phyloP scores from a whole-genome alignment of 2,797 vertebrate genomes.

The Hyperoplus lanceolatus region DNA sequence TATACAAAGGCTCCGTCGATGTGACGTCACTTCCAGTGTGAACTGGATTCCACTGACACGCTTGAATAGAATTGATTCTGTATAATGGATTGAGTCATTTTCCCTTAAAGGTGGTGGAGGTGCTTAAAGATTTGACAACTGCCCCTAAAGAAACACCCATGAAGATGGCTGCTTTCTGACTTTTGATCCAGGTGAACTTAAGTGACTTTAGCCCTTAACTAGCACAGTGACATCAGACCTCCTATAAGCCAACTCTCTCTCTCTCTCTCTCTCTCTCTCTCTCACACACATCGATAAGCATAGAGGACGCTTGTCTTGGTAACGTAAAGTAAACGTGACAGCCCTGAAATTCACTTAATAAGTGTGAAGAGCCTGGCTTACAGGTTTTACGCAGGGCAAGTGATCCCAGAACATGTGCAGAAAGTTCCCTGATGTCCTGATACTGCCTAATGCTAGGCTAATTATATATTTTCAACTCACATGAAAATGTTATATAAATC shows the following conservation, averaged over 20 bases:
- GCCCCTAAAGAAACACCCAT: neutral
- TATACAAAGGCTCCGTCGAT: too few species aligned
- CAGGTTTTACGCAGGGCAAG: neutral
- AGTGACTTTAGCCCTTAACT: conserved; percentile 5
- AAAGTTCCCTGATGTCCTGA: too few species aligned
- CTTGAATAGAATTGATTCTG: neutral
- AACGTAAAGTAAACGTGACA: conserved; percentile 45
- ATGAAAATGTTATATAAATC: too few species aligned
- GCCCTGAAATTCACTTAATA: conserved; percentile 40
- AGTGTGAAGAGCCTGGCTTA: conserved; percentile 39
- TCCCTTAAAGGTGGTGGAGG: neutral
- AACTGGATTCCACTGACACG: neutral
- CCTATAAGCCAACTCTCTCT: too few species aligned
- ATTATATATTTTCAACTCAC: too few species aligned
- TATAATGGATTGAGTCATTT: neutral
- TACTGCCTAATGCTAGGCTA: neutral
- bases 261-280: neutral
- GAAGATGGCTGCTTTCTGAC: too few species aligned
- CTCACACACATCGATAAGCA: conserved; percentile 15
- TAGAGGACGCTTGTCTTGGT: conserved; percentile 45
- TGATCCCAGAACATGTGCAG: neutral
- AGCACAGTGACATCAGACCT: neutral
- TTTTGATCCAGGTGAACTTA: too few species aligned
- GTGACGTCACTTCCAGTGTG: too few species aligned
- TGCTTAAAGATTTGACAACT: neutral